Evolutionary conservation across 2,797 vertebrate species (phyloP).

Genomic region (Scyliorhinus canicula): DNA sequence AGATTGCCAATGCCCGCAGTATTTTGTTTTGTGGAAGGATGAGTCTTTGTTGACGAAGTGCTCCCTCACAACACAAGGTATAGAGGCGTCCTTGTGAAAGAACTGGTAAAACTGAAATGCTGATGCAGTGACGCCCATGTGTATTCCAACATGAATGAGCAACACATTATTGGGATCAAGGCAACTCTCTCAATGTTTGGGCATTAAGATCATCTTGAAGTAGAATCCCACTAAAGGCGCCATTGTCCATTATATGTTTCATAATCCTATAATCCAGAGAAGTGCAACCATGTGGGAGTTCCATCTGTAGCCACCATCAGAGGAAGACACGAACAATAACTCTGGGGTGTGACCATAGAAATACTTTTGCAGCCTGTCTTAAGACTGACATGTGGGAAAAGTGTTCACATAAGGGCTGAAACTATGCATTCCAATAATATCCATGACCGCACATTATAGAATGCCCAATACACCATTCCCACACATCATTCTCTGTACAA

Average conservation of each 20-base stretch:
- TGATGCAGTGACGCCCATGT: not conserved
- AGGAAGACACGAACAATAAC: not conserved
- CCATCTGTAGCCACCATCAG: not conserved
- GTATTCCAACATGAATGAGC: not conserved
- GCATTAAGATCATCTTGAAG: not conserved
- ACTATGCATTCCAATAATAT: no score
- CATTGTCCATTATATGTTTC: not conserved
- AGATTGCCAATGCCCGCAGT: no score
- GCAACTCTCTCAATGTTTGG: not conserved
- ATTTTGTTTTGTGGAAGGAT: not conserved
- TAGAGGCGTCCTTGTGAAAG: not conserved
- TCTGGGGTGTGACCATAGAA: not conserved
- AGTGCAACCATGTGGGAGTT: not conserved
- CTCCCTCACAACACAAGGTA: not conserved
- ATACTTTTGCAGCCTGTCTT: not conserved
- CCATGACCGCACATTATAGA: no score
- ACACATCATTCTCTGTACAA: no score
- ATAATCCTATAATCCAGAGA: not conserved
- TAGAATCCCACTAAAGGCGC: not conserved
- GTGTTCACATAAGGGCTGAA: no score
- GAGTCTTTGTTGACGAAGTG: not conserved
- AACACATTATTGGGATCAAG: not conserved
- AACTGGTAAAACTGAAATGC: not conserved
- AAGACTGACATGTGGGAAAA: no score
- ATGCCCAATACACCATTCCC: no score